Evolutionary conservation across 1,140 invertebrate genomes (phyloP).

Genomic region (Cotesia chilonis): DNA sequence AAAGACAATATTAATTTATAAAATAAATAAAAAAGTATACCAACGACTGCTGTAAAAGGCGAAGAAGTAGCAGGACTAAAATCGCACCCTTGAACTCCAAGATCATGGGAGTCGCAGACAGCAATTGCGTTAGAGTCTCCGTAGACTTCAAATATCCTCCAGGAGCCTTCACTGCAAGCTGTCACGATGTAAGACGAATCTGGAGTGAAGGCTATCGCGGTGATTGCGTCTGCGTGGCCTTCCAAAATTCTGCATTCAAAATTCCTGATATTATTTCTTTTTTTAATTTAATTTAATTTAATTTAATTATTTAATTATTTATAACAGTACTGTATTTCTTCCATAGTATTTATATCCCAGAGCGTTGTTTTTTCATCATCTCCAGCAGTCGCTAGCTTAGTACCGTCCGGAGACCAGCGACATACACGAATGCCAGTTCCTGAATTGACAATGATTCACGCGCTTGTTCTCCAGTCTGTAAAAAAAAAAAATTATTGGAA

Average conservation of each 20-base stretch:
- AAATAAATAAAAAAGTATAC: not conserved
- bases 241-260: conserved; percentile 60
- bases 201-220: conserved; percentile 72
- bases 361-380: conserved; percentile 78
- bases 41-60: conserved; percentile 49
- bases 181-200: conserved; percentile 73
- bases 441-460: conserved; percentile 61
- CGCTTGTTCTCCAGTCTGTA: conserved; percentile 63
- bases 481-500: not conserved
- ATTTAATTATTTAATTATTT: not conserved
- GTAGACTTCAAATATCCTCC: conserved; percentile 58
- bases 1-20: not conserved
- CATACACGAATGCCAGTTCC: conserved; percentile 65
- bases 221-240: conserved; percentile 70
- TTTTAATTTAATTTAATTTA: not conserved
- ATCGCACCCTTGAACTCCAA: conserved; percentile 75
- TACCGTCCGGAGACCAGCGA: conserved; percentile 73
- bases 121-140: conserved; percentile 43
- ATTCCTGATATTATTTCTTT: conserved; percentile 9
- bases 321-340: conserved; percentile 65
- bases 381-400: conserved; percentile 73
- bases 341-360: conserved; percentile 71
- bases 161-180: conserved; percentile 72
- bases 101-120: conserved; percentile 72
- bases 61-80: conserved; percentile 67